Base-by-base conservation (phyloP, 2,888 invertebrate genomes). In the Melanostoma mellinum region DNA sequence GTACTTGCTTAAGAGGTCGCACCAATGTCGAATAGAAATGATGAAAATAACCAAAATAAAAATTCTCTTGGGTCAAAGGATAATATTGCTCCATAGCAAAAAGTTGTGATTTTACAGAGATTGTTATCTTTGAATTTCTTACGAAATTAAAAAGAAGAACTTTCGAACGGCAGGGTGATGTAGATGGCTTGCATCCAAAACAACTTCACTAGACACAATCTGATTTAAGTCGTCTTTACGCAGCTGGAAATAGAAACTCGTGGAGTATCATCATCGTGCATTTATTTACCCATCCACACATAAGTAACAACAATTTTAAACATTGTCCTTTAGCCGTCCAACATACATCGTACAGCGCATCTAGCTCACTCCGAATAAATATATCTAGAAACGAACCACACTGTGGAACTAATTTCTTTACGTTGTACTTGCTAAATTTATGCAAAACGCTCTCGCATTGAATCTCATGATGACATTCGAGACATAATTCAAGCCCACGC, bases 401-500 rank as follows among this genome's bases (percentile, higher is more conserved):
- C 33, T 68, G 80, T 85, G 85, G 80, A 85, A 85, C 85, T 85
- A 85, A 85, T 85, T 85, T 85, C 75, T 75, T 63, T 85, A 76
- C 74, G 77, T 82, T 85, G 85, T 81, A 85, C 73, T 76, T 81
- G 79, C 65, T 82, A 90, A 90, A 90, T 90, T 90, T 90, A 90
- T 90, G 90, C 90, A 90, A 90, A 89, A 90, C 89, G 89, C 90
- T 90, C 90, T 89, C 89, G 89, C 89, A 90, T 90, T 90, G 90
- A 89, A 90, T 90, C 90, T 90, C 90, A 90, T 90, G 90, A 90
- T 90, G 90, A 90, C 90, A 90, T 90, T 90, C 90, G 88, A 89
- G 90, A 90, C 90, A 90, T 90, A 90, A 90, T 90, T 90, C 90
- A 90, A 90, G 88, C 90, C 90, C 90, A 90, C 90, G 90, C 90